Conservation (phyloP, 2,888 invertebrate species). For the Aleiodes testaceus region DNA sequence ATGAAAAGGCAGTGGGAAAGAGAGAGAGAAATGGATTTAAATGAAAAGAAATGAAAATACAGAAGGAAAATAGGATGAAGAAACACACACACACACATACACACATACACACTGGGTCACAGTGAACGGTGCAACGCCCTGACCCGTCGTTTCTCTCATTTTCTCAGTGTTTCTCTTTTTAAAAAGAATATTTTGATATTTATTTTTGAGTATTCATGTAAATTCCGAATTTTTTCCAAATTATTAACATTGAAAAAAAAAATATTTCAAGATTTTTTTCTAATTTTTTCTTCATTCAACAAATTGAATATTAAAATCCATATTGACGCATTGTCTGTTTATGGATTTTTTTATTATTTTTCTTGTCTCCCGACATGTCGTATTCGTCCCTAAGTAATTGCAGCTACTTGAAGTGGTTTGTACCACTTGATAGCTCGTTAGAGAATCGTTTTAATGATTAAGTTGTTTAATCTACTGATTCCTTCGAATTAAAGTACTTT, state of each 20-base stretch:
- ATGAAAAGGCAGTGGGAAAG: slow-evolving; percentile 13
- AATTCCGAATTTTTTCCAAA: too few species aligned
- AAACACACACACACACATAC: slow-evolving; percentile 40
- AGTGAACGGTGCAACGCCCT: slow-evolving; percentile 66
- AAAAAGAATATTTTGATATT: neutral
- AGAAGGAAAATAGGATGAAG: slow-evolving; percentile 46
- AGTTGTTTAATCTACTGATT: neutral
- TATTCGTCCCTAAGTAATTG: slow-evolving; percentile 33
- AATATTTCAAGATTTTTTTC: too few species aligned
- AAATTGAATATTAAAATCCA: too few species aligned
- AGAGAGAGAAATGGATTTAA: slow-evolving; percentile 32
- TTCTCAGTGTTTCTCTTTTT: slow-evolving; percentile 38
- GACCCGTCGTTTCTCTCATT: slow-evolving; percentile 51
- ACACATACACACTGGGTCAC: slow-evolving; percentile 61
- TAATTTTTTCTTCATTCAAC: too few species aligned
- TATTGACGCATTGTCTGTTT: too few species aligned
- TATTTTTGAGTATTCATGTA: too few species aligned
- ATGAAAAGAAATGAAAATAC: slow-evolving; percentile 28
- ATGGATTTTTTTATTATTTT: slow-evolving; percentile 15
- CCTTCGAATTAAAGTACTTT: too few species aligned
- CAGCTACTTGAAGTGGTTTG: slow-evolving; percentile 36
- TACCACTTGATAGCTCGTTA: slow-evolving; percentile 26
- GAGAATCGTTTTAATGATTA: neutral
- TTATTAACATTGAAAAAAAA: too few species aligned
- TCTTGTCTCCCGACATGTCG: too few species aligned